Conservation (phyloP, 2,888 invertebrate genomes). For the Patella depressa region DNA sequence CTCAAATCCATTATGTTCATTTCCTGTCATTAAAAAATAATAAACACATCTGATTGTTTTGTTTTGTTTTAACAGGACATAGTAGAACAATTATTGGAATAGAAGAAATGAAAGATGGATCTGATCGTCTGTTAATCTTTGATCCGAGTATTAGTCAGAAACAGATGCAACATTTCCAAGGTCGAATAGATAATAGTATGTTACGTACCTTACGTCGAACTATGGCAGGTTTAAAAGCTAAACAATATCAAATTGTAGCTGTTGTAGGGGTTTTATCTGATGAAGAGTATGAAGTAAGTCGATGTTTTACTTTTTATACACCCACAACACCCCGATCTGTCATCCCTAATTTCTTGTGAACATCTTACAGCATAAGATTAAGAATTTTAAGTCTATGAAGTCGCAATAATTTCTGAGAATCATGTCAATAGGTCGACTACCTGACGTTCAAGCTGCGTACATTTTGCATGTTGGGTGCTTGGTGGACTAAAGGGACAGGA, state of each 20-base stretch:
- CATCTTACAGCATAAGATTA: no score
- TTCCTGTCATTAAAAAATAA: no score
- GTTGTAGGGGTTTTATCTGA: conserved; percentile 83
- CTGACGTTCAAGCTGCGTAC: no score
- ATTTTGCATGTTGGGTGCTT: no score
- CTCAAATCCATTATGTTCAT: no score
- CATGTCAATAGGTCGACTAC: no score
- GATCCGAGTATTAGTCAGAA: conserved; percentile 84
- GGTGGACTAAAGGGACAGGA: no score
- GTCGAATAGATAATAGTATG: conserved; percentile 76
- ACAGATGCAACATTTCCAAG: conserved; percentile 81
- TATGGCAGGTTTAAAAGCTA: conserved; percentile 83
- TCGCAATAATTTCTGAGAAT: no score
- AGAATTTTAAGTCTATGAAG: no score
- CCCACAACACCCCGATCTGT: no score
- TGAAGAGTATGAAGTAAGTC: conserved; percentile 73
- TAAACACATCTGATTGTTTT: no score
- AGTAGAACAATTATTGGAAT: conserved; percentile 91
- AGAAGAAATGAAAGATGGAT: conserved; percentile 81
- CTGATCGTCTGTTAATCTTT: conserved; percentile 80
- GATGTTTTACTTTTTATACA: not conserved
- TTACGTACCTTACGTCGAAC: conserved; percentile 82
- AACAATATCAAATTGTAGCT: conserved; percentile 89
- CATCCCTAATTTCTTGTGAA: no score
- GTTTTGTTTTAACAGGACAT: conserved; percentile 73